Evolutionary conservation across 2,888 invertebrate species (phyloP), one percentile per base, ranked within the genome.

Genomic region (Pediacus dermestoides): DNA sequence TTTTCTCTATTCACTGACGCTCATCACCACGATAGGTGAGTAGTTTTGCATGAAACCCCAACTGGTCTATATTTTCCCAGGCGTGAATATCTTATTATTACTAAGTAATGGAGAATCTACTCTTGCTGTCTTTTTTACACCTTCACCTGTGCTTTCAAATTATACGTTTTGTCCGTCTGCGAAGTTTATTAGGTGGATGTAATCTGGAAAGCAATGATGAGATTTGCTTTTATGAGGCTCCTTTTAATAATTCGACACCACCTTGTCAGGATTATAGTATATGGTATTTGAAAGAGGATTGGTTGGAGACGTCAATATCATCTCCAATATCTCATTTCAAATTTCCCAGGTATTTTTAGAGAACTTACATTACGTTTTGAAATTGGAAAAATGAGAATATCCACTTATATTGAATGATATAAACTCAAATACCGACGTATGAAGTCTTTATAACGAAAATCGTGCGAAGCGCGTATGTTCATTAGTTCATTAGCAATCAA

Each of bases 21-120:
- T 95, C 50, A 93, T 94, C 63, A 93, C 93, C 4, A 94, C 93
- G 22, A 93, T 93, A 57, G 93, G 93, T 93, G 70, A 82, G 84
- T 72, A 14, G 3, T n/a, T n/a, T n/a, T n/a, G n/a, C n/a, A n/a
- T n/a, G n/a, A n/a, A n/a, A n/a, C n/a, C n/a, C n/a, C n/a, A n/a
- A n/a, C n/a, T n/a, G n/a, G n/a, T n/a, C n/a, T n/a, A n/a, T n/a
- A n/a, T n/a, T n/a, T n/a, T n/a, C n/a, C n/a, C n/a, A n/a, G n/a
- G n/a, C n/a, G n/a, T n/a, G n/a, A n/a, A n/a, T n/a, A n/a, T n/a
- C n/a, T n/a, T n/a, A n/a, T n/a, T n/a, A n/a, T n/a, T n/a, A n/a
- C n/a, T n/a, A n/a, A n/a, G n/a, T n/a, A n/a, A n/a, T n/a, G n/a
- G n/a, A n/a, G n/a, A n/a, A n/a, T n/a, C n/a, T n/a, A n/a, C n/a